phyloP scores from a whole-genome alignment of 1,140 invertebrate genomes.

The honey bee (Apis mellifera) region Amel_HAv3.1 CM009931.2:4537001-4537500 shows the following conservation, averaged over 20 bases:
- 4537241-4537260: not conserved
- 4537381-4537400: not conserved
- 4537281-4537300: too few relatives aligned
- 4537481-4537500: not conserved
- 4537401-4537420: not conserved
- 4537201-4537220: not conserved
- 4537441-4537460: not conserved
- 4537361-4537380: not conserved
- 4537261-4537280: not conserved
- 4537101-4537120: not conserved
- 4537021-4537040: constrained; percentile 39
- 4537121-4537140: not conserved
- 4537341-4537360: too few relatives aligned
- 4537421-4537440: not conserved
- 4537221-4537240: not conserved
- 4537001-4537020: constrained; percentile 45
- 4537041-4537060: not conserved
- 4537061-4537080: not conserved
- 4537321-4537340: too few relatives aligned
- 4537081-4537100: not conserved
- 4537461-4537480: not conserved
- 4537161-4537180: not conserved
- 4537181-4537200: not conserved
- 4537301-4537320: too few relatives aligned
- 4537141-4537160: not conserved